Conservation (phyloP, 2,797 vertebrate genomes). For the Anguilla obscura region DNA sequence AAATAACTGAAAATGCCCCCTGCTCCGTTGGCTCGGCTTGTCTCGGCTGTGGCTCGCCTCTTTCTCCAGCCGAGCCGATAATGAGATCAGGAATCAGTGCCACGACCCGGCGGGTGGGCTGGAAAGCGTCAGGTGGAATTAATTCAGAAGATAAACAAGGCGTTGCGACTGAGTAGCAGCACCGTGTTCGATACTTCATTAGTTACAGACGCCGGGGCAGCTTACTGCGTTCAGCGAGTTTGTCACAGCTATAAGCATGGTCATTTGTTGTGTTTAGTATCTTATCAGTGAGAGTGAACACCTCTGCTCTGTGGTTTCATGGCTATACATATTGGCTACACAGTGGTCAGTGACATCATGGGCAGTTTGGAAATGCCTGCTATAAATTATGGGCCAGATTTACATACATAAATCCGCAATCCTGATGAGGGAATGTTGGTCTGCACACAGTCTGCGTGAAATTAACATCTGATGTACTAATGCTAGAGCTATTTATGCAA, state of each 20-base stretch:
- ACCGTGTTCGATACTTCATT: neutral
- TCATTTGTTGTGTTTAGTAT: neutral
- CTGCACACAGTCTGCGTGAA: too few relatives aligned
- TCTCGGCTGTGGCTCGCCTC: neutral
- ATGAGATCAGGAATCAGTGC: slow-evolving; percentile 11
- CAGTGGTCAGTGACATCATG: neutral
- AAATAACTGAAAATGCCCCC: slow-evolving; percentile 11
- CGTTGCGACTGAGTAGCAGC: neutral
- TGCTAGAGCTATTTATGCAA: too few relatives aligned
- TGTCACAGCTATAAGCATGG: neutral
- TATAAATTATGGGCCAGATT: neutral
- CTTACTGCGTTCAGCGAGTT: neutral
- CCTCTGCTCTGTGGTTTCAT: neutral
- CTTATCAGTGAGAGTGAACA: neutral
- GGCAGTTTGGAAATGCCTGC: neutral
- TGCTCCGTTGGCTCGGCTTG: neutral
- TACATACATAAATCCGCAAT: neutral
- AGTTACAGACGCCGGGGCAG: neutral
- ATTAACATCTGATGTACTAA: too few relatives aligned
- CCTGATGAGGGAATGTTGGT: too few relatives aligned
- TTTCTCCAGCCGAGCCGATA: slow-evolving; percentile 16
- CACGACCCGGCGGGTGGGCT: neutral
- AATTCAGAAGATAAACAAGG: slow-evolving; percentile 20
- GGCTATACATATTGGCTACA: neutral
- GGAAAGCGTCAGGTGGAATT: neutral